Evolutionary conservation across 2,797 vertebrate species (phyloP).

Genomic region (Chelmon rostratus): DNA sequence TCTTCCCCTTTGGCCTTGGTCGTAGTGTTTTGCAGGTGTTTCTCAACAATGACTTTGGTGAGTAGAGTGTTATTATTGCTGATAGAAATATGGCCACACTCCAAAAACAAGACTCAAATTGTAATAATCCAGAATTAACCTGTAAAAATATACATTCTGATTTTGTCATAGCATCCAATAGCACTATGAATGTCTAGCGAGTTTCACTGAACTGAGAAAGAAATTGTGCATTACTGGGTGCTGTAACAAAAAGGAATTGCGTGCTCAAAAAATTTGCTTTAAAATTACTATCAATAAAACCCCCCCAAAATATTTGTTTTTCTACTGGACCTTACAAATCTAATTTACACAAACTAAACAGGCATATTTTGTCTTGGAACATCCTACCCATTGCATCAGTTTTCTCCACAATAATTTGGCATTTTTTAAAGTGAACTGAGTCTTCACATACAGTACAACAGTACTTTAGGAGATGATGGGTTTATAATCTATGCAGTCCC

Average conservation of each 20-base stretch:
- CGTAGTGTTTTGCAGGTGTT: neutral
- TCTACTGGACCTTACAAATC: neutral
- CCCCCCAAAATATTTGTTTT: neutral
- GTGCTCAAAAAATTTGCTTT: neutral
- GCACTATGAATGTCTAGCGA: neutral
- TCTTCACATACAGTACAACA: constrained; percentile 31
- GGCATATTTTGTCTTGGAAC: constrained; percentile 7
- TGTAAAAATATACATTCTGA: neutral
- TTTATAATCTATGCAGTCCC: constrained; percentile 43
- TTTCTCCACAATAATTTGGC: constrained; percentile 43
- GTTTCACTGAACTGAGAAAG: neutral
- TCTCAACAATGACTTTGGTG: neutral
- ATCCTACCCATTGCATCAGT: neutral
- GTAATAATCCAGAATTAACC: neutral
- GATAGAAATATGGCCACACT: neutral
- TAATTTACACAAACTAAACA: constrained; percentile 23
- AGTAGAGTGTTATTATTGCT: neutral
- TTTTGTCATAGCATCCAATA: neutral
- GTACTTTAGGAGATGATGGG: constrained; percentile 19
- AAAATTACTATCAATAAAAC: neutral
- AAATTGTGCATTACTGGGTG: no score
- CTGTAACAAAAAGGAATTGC: neutral
- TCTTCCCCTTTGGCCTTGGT: neutral
- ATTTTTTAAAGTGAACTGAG: constrained; percentile 25
- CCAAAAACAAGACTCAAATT: neutral